Conservation (phyloP, 2,113 vertebrate genomes). For the Urocolius indicus region DNA sequence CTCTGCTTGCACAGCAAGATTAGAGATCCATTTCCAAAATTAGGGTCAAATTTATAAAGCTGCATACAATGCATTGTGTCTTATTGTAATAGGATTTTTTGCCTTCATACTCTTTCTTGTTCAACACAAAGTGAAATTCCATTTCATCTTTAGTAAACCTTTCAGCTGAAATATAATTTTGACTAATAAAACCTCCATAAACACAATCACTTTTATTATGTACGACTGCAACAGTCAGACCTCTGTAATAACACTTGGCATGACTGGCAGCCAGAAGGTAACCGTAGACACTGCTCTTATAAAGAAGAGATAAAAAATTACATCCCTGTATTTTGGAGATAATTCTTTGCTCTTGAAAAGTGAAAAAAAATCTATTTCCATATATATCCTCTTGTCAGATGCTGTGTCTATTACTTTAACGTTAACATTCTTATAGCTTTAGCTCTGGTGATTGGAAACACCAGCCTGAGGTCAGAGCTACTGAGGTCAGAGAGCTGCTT, state of each 20-base stretch:
- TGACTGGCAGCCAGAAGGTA: neutral
- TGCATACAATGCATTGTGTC: neutral
- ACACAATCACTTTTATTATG: neutral
- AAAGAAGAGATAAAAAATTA: neutral
- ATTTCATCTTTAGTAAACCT: slow-evolving; percentile 6
- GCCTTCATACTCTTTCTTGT: neutral
- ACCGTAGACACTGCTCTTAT: neutral
- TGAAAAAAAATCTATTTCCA: neutral
- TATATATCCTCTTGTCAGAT: neutral
- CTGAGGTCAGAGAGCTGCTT: neutral
- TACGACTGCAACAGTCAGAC: neutral
- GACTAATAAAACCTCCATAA: neutral
- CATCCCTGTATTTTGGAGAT: neutral
- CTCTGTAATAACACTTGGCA: neutral
- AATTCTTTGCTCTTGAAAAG: neutral
- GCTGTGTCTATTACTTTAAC: neutral
- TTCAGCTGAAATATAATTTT: slow-evolving; percentile 6
- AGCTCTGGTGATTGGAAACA: neutral
- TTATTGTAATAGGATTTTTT: neutral
- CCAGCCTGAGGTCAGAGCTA: neutral
- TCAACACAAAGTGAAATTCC: neutral
- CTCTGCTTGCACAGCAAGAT: neutral
- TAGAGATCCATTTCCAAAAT: neutral
- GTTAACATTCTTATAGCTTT: neutral
- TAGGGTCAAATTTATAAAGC: neutral